Evolutionary conservation across 2,888 invertebrate species (phyloP).

Genomic region (Orthosia incerta): DNA sequence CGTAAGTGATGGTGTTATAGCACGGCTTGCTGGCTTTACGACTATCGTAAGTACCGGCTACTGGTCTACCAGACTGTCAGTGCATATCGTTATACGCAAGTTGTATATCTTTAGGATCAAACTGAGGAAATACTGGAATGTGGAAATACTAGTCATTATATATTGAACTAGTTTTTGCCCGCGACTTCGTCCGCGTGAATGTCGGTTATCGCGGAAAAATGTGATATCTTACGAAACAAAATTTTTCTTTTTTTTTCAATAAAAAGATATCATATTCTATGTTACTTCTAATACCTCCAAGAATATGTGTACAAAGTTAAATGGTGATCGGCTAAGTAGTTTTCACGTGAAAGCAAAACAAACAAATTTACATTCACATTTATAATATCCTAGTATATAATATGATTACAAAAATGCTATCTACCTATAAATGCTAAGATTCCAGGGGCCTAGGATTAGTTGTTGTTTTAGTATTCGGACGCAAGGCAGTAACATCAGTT

Average conservation of each 20-base stretch:
- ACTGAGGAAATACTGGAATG: background rate
- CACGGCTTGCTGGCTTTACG: conserved; percentile 27
- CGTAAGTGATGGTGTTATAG: conserved; percentile 50
- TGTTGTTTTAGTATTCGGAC: background rate
- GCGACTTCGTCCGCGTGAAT: too few species aligned
- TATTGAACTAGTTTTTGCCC: too few species aligned
- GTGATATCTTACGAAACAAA: too few species aligned
- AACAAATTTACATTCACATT: too few species aligned
- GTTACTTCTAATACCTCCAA: too few species aligned
- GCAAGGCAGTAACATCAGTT: background rate
- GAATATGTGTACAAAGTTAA: too few species aligned
- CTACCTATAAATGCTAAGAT: background rate
- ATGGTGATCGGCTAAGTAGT: too few species aligned
- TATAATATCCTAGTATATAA: too few species aligned
- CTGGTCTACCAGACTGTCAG: background rate
- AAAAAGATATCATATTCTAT: too few species aligned
- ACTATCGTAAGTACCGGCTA: conserved; percentile 7
- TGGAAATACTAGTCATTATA: background rate
- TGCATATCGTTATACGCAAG: background rate
- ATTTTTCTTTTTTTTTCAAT: too few species aligned
- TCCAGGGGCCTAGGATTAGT: background rate
- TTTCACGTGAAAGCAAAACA: too few species aligned
- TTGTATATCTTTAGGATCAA: background rate
- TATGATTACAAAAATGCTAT: background rate
- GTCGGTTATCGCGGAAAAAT: too few species aligned